Evolutionary conservation across 2,888 invertebrate species (phyloP), one percentile per base, ranked within the genome.

Genomic region (Cryptus viduatorius): DNA sequence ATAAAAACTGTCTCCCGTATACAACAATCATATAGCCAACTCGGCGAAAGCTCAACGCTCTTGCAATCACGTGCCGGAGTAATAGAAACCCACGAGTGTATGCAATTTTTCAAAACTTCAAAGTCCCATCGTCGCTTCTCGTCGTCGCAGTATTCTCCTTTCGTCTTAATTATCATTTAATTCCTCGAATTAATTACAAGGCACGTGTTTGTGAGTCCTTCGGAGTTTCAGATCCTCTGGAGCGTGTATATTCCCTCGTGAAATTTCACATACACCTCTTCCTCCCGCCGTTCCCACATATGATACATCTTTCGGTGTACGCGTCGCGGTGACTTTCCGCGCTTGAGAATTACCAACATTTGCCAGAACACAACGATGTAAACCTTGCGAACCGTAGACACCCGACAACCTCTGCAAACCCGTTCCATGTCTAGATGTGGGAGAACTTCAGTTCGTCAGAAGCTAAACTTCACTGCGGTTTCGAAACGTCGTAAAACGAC

Each of bases 381-480:
- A 79, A 56, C 71, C 75, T n/a, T 10, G 78, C 61, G 69, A 72
- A 53, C 44, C 8, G 68, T 46, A 78, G 44, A 85, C 67, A 67
- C 12, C 37, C 65, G 53, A 69, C 19, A 19, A n/a, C 56, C 16
- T 64, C 42, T 7, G 1, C 37, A 37, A 37, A 37, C 37, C 37
- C 37, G 5, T 37, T 37, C 37, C 37, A 7, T 37, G 4, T 37
- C 37, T 37, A 37, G 37, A 37, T 7, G 37, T 78, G 53, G 64
- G 64, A 48, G 56, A 79, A 85, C 72, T 86, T 85, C 65, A 80
- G 71, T 85, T 84, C 65, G 76, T 87, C 85, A 83, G 48, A 44
- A 69, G 77, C 85, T 86, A 87, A 85, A 79, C 82, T 61, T 64
- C 56, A 72, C 37, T n/a, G 44, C 64, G 64, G 75, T 80, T 73